Evolutionary conservation across 2,797 vertebrate genomes (phyloP), one percentile per base, ranked within the genome.

Genomic region (Bufotes viridis): DNA sequence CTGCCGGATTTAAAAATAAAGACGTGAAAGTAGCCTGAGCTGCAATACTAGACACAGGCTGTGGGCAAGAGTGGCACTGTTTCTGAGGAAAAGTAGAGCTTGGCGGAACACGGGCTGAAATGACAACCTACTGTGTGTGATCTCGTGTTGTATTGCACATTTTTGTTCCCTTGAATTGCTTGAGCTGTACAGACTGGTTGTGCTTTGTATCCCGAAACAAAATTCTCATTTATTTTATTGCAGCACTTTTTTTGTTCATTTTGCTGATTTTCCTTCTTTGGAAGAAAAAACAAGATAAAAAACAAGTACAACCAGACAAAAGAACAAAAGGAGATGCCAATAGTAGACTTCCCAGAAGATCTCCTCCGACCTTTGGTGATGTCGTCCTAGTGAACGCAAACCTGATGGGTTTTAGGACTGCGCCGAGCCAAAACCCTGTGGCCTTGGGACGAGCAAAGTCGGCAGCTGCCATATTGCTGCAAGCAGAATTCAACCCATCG

Each of bases 391-490:
- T 81, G 9, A 84, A 87, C 26, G 34, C 2, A 7, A 58, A 81
- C 6, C 42, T 61, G 78, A 67, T 61, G n/a, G 1, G 1, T 55
- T 76, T 34, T 10, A 51, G 11, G 49, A 15, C 9, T 4, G 34
- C n/a, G 13, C 9, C 3, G 57, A n/a, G 17, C 74, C 42, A 15
- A 34, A 15, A 26, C 9, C 11, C 1, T 24, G 14, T 15, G 76
- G n/a, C 42, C 0, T 17, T 57, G 63, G 89, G 91, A 75, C 89
- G 95, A 81, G 91, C 94, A 0, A 95, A 93, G 90, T 96, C 96
- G 0, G 95, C 95, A 0, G 90, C 92, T 0, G 94, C 96, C 2
- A 49, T 94, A 18, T 91, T 96, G 55, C 89, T 91, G 26, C 91
- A 79, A 12, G 88, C 87, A 18, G 88, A 85, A 42, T 91, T 86